Evolutionary conservation across 2,888 invertebrate genomes (phyloP), one percentile per base, ranked within the genome.

Genomic region (Venusia cambrica): DNA sequence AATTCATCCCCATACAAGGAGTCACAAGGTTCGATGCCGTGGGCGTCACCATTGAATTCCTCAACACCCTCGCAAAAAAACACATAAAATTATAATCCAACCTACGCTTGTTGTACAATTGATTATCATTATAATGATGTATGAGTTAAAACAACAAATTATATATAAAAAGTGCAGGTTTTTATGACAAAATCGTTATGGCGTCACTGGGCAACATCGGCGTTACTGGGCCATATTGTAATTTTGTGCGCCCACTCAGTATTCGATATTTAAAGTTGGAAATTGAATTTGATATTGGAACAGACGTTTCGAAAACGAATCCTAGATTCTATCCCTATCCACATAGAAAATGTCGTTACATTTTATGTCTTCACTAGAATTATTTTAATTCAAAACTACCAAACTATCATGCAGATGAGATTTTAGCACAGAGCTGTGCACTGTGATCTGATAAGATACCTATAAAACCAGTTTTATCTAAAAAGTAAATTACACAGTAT

Each of bases 21-120:
- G 29, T 10, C 26, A 41, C 77, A 83, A 85, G 84, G 85, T 63
- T 53, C 42, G 5, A 13, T 4, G 0, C 9, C 18, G 83, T 76
- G 47, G 83, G 84, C 54, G 79, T 65, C 58, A 64, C 68, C 74
- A 75, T 78, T 76, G 74, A 73, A 64, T 64, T 50, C 48, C 66
- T 51, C 45, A 57, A 60, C 49, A 51, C 65, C 78, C 68, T 68
- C 75, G 69, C 74, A 67, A 63, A 64, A n/a, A 68, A 64, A 58
- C 57, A 48, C 54, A 57, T 53, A 48, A 53, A 63, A 57, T 59
- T 50, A 40, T 46, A 27, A 21, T n/a, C 8, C 55, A 70, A 62
- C 80, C 79, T 67, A 79, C 79, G 62, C 67, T 34, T 38, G 39
- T 48, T 50, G 48, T 53, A 42, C 38, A 33, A 42, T 51, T 44